Conservation (phyloP, 2,888 invertebrate genomes). For the Drosophila trichaetosa region DNA sequence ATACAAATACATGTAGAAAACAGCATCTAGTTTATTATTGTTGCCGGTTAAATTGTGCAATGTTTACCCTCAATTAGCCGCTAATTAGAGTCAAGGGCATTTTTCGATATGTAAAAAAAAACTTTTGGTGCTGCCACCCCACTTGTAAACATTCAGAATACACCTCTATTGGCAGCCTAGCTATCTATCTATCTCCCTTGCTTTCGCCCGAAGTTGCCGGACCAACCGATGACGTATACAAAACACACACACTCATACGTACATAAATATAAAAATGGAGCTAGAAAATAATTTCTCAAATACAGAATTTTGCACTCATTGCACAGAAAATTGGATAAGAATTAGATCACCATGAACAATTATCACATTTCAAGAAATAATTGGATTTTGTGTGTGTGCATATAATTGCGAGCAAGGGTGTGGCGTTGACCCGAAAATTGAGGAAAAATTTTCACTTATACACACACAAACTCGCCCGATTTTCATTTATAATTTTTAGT, state of each 20-base stretch:
- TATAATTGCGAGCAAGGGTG: constrained; percentile 71
- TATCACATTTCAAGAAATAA: constrained; percentile 47
- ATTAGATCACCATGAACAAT: constrained; percentile 1
- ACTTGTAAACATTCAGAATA: constrained; percentile 42
- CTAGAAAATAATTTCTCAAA: constrained; percentile 58
- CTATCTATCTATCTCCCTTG: constrained; percentile 56
- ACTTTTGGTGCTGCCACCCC: constrained; percentile 12
- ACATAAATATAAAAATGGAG: constrained; percentile 47
- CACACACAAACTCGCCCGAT: constrained; percentile 43
- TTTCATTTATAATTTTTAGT: constrained; percentile 45
- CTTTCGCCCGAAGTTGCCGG: constrained; percentile 74
- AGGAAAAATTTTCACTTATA: constrained; percentile 67
- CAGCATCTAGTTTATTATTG: background rate
- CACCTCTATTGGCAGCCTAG: constrained; percentile 22
- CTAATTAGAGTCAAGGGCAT: constrained; percentile 71
- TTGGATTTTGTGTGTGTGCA: constrained; percentile 52
- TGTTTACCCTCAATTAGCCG: constrained; percentile 28
- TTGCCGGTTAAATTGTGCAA: constrained; percentile 37
- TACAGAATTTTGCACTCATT: constrained; percentile 48
- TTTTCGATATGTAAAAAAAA: constrained; percentile 32
- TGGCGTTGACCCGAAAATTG: constrained; percentile 82
- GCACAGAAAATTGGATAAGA: constrained; percentile 2
- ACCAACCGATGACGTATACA: constrained; percentile 74
- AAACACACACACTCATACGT: constrained; percentile 44
- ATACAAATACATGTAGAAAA: background rate